Percentiles rank a stretch among this genome's conserved stretches.
Evolutionary conservation across 2,888 invertebrate species (phyloP).

Genomic region (Tachina fera): DNA sequence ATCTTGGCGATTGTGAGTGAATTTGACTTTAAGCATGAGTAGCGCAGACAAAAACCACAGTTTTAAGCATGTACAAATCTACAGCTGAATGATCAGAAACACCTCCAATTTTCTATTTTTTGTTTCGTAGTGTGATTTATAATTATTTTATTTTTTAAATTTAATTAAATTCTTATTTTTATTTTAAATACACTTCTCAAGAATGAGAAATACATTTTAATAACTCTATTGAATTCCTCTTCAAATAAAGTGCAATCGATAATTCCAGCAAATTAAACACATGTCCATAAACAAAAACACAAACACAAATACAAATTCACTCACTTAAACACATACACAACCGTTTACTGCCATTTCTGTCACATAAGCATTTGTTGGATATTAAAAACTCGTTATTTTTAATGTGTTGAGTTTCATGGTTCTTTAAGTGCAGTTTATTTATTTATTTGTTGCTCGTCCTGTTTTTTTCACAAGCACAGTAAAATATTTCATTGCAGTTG

Average conservation of each 20-base stretch:
- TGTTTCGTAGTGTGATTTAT: too few species aligned
- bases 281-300: neutral
- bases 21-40: too few species aligned
- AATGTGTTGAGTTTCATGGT: conserved; percentile 10
- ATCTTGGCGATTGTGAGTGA: too few species aligned
- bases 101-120: too few species aligned
- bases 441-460: neutral
- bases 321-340: neutral
- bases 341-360: neutral
- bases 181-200: too few species aligned
- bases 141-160: too few species aligned
- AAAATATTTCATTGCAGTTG: conserved; percentile 26
- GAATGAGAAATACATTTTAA: neutral
- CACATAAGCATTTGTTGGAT: neutral
- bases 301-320: too few species aligned
- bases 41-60: too few species aligned
- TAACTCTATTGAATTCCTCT: neutral
- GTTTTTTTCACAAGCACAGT: neutral
- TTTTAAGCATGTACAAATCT: too few species aligned
- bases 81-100: too few species aligned
- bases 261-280: neutral
- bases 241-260: neutral
- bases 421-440: conserved; percentile 33
- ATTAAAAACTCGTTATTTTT: conserved; percentile 27
- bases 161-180: too few species aligned